Evolutionary conservation across 2,113 vertebrate genomes (phyloP).

Genomic region (Epinephelus lanceolatus): DNA sequence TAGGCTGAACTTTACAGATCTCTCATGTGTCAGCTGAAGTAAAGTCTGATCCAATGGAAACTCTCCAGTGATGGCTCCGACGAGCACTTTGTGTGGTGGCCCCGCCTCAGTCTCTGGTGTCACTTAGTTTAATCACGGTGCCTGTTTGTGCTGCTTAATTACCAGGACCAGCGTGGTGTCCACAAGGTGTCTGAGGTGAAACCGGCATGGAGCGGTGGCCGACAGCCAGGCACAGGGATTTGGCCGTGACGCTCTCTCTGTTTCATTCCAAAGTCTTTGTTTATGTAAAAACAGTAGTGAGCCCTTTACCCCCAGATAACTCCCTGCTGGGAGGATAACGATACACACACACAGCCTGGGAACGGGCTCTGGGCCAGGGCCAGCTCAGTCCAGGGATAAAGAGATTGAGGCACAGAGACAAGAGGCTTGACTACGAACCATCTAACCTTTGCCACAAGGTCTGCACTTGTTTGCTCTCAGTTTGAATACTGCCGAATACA

Average conservation of each 20-base stretch:
- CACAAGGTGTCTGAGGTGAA: constrained; percentile 66
- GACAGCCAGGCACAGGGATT: constrained; percentile 73
- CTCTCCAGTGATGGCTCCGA: neutral
- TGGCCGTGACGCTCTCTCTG: constrained; percentile 55
- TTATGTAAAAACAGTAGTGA: constrained; percentile 83
- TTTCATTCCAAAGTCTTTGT: constrained; percentile 84
- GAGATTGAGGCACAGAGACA: constrained; percentile 72
- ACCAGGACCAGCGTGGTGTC: constrained; percentile 74
- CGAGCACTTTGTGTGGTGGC: constrained; percentile 23
- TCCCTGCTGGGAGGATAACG: constrained; percentile 79
- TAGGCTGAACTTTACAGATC: neutral
- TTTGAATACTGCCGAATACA: constrained; percentile 31
- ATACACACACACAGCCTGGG: constrained; percentile 75
- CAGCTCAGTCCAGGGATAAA: constrained; percentile 75
- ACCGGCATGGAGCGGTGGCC: constrained; percentile 58
- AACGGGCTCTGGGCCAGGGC: constrained; percentile 68
- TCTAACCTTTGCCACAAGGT: constrained; percentile 60
- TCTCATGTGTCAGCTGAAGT: constrained; percentile 16
- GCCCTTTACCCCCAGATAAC: constrained; percentile 80
- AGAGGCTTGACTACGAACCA: constrained; percentile 71
- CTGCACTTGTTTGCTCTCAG: constrained; percentile 53
- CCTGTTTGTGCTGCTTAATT: constrained; percentile 72
- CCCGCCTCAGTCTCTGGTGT: constrained; percentile 24
- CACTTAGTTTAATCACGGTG: constrained; percentile 63
- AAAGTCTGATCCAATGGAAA: constrained; percentile 22